Base-by-base conservation (phyloP, 2,797 vertebrate species). In the Premnoplex brunnescens region DNA sequence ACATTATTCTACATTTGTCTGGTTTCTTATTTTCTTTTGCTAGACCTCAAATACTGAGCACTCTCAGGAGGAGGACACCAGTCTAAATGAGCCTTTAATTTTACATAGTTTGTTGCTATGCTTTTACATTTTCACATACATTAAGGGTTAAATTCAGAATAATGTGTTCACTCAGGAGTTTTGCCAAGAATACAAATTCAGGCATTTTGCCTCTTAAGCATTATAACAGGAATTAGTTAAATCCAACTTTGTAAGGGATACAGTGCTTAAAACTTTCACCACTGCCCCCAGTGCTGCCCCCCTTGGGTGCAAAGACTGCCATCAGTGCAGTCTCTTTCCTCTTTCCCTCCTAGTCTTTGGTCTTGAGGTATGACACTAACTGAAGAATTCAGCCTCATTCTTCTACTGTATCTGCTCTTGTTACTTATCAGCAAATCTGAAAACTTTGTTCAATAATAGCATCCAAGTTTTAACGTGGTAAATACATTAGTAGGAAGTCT, bases 191-290 rank as follows among this genome's bases (percentile, higher is more conserved):
- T 11, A 86, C 80, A 39, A 67, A 76, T 79, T 87, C 60, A 49
- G 88, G 77, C 71, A 62, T 77, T 87, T 91, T 92, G 37, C 64
- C 68, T 64, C 37, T 44, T 82, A 85, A 84, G 44, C 72, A 58
- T 72, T 92, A 81, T 83, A 71, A 91, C 59, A 87, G n/a, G 78
- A 94, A 83, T 91, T 94, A 91, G 91, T 93, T 93, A 95, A 95
- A 93, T 81, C 76, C 76, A 85, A 84, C 89, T 94, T 88, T 78
- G 69, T 76, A 91, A 95, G 1, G 5, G 79, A 52, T 26, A 46
- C 41, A 58, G 19, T 34, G 49, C 64, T 95, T 94, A 92, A 95
- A 94, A 88, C 4, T 16, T 48, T 36, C 44, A 8, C 34, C 24
- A 9, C 8, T 6, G 0, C 48, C 10, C 52, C 71, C 22, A 39